phyloP scores from a whole-genome alignment of 2,797 vertebrate genomes.

The Micrastur ruficollis region DNA sequence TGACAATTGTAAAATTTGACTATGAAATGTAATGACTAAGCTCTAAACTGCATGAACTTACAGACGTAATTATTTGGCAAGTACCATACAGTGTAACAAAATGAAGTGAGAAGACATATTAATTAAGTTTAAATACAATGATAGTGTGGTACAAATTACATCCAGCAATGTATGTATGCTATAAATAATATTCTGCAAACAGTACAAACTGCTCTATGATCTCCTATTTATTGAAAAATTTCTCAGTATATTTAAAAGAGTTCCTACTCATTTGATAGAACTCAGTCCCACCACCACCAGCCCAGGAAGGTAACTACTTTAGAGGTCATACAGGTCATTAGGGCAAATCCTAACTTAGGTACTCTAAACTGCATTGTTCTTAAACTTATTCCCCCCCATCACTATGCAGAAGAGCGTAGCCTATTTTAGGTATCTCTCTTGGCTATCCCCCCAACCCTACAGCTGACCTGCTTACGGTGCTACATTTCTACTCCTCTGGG shows the following conservation, averaged over 20 bases:
- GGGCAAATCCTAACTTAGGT: not conserved
- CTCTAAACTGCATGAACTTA: slow-evolving; percentile 9
- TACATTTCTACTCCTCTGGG: not conserved
- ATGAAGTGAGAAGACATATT: not conserved
- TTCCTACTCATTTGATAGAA: not conserved
- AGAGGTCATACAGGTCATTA: not conserved
- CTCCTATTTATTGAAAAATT: not conserved
- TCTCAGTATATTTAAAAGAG: not conserved
- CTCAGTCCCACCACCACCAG: not conserved
- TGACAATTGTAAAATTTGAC: slow-evolving; percentile 20
- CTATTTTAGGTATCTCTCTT: not conserved
- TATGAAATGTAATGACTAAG: slow-evolving; percentile 25
- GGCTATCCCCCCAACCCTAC: not conserved
- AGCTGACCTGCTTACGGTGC: not conserved
- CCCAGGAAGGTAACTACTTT: not conserved
- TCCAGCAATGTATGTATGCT: not conserved
- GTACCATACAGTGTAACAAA: not conserved
- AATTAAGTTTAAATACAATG: slow-evolving; percentile 11
- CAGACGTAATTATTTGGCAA: not conserved
- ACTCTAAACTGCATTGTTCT: not conserved
- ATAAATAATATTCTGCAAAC: not conserved
- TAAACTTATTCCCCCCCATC: not conserved
- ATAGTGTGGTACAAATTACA: not conserved
- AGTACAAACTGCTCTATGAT: not conserved
- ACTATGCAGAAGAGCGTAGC: not conserved